phyloP scores from a whole-genome alignment of 2,888 invertebrate genomes.

The Heliconius charithonia region DNA sequence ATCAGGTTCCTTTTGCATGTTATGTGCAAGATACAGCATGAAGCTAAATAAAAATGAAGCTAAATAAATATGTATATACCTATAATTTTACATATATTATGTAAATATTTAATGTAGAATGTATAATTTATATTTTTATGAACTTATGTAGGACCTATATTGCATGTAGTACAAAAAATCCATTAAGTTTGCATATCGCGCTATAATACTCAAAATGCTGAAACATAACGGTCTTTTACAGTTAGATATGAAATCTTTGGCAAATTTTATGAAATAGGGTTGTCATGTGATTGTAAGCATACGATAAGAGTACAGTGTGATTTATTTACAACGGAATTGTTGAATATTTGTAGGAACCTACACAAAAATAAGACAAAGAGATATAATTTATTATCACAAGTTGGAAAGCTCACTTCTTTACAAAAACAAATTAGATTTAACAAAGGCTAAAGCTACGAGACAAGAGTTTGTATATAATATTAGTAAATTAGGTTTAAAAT shows the following conservation, averaged over 20 bases:
- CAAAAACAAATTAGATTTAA: not conserved
- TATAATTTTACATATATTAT: too few species aligned
- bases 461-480: too few species aligned
- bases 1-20: too few species aligned
- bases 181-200: slow-evolving; percentile 4
- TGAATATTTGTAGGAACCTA: not conserved
- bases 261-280: slow-evolving; percentile 8
- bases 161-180: not conserved
- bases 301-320: not conserved
- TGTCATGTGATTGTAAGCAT: not conserved
- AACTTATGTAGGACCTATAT: not conserved
- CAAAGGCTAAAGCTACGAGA: not conserved
- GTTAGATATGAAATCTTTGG: slow-evolving; percentile 2
- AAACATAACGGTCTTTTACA: slow-evolving; percentile 8
- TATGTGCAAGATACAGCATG: too few species aligned
- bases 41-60: too few species aligned
- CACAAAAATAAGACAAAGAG: not conserved
- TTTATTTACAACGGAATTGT: not conserved
- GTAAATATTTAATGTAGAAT: too few species aligned
- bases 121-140: too few species aligned
- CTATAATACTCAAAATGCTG: not conserved
- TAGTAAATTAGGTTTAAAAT: too few species aligned
- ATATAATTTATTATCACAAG: too few species aligned
- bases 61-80: too few species aligned
- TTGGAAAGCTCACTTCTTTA: not conserved